These are phyloP conservation scores for Apodemus sylvaticus DNA, from an alignment of 2,113 vertebrate species.

Conservation along the genomic window DNA sequence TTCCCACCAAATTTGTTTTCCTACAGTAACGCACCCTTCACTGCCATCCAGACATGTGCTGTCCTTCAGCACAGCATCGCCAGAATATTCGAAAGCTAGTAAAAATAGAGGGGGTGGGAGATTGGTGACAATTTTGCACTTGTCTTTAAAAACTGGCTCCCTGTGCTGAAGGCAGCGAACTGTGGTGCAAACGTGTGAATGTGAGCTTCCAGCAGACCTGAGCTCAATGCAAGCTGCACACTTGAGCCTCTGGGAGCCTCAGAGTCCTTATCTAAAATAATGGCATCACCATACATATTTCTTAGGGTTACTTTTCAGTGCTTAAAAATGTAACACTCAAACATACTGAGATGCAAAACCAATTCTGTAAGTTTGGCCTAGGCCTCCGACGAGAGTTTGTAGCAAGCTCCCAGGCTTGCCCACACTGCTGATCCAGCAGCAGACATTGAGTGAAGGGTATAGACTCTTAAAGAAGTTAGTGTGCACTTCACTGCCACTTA, in stretches of 20 bases:
- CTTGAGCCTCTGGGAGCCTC: neutral
- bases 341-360: neutral
- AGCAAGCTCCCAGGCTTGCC: neutral
- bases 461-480: neutral
- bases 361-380: neutral
- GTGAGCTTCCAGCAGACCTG: constrained; percentile 59
- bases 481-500: neutral
- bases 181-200: constrained; percentile 57
- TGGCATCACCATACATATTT: neutral
- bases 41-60: constrained; percentile 43
- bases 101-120: constrained; percentile 50
- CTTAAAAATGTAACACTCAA: constrained; percentile 5
- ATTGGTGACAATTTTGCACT: constrained; percentile 58
- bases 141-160: constrained; percentile 67
- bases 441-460: neutral
- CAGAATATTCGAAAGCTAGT: constrained; percentile 56
- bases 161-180: constrained; percentile 18
- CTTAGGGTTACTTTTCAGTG: neutral
- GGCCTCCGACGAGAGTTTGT: neutral
- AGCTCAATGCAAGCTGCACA: neutral
- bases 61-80: constrained; percentile 58
- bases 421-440: neutral
- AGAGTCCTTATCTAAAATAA: neutral
- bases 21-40: constrained; percentile 26
- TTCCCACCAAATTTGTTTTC: constrained; percentile 54